Percentiles rank a stretch among this genome's conserved stretches.
Evolutionary conservation across 2,888 invertebrate genomes (phyloP).

Genomic region (Pyrochroa serraticornis): DNA sequence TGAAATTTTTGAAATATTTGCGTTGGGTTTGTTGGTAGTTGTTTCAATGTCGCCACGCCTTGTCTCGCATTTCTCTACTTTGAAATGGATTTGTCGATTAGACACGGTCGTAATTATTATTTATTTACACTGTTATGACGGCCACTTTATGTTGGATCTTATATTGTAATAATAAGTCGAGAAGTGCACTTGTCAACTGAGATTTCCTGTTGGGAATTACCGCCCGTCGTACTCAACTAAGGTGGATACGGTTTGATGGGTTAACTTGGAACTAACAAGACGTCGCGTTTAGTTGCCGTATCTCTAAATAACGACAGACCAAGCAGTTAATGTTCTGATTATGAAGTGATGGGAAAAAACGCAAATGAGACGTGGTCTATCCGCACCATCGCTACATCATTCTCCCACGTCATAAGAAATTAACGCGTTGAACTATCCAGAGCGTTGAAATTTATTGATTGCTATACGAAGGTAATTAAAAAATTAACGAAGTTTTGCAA

Average conservation of each 20-base stretch:
- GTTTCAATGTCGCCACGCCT: too few species aligned
- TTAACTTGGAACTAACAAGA: constrained; percentile 13
- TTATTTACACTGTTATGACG: not conserved
- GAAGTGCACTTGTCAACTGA: constrained; percentile 1
- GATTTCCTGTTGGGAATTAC: constrained; percentile 6
- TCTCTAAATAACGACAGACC: not conserved
- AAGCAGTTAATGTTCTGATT: too few species aligned
- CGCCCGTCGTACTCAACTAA: constrained; percentile 2
- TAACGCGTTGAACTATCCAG: too few species aligned
- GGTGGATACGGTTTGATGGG: constrained; percentile 16
- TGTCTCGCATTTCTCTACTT: not conserved
- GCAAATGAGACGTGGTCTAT: too few species aligned
- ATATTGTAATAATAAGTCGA: constrained; percentile 5
- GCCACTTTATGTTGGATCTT: not conserved
- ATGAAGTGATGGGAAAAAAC: too few species aligned
- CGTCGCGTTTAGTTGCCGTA: not conserved
- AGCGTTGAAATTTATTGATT: too few species aligned
- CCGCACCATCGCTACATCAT: too few species aligned
- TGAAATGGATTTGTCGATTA: constrained; percentile 1
- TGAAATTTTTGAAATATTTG: too few species aligned
- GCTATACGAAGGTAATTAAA: too few species aligned
- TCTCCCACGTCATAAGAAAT: too few species aligned
- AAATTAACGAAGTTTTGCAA: too few species aligned
- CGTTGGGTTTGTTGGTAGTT: too few species aligned
- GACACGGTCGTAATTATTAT: not conserved